phyloP scores from a whole-genome alignment of 2,113 vertebrate genomes.

The Passer montanus region DNA sequence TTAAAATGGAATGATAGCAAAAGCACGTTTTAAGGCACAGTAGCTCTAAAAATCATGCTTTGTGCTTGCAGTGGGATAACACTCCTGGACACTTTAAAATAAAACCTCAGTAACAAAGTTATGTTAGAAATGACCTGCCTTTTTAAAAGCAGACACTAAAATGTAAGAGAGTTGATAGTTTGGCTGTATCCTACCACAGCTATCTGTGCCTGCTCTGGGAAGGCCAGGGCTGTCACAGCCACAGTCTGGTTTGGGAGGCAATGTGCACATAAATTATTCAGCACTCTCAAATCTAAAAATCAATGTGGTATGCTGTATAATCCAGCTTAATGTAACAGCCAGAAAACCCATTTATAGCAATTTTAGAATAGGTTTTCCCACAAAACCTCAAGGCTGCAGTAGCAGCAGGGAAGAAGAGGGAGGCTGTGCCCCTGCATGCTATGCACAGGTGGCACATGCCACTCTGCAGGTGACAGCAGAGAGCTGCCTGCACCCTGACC shows the following conservation, averaged over 20 bases:
- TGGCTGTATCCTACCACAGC: background rate
- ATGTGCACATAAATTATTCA: constrained; percentile 15
- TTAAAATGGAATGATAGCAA: background rate
- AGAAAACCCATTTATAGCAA: background rate
- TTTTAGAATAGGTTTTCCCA: background rate
- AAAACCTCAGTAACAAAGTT: background rate
- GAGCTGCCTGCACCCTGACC: background rate
- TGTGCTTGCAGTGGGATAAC: background rate
- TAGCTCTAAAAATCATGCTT: background rate
- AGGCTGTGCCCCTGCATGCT: background rate
- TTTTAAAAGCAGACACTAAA: background rate
- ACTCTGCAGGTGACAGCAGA: fast-evolving
- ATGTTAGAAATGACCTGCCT: background rate
- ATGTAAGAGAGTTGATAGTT: background rate
- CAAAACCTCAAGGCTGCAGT: background rate
- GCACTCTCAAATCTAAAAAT: constrained; percentile 5
- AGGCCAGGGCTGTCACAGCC: background rate
- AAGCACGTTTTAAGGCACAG: background rate
- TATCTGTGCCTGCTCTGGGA: background rate
- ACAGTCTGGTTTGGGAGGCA: background rate
- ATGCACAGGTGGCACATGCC: fast-evolving
- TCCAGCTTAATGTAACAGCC: constrained; percentile 2
- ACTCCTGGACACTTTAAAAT: background rate
- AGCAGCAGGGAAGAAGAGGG: background rate
- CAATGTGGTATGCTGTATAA: background rate